Percentiles rank a stretch among this genome's conserved stretches.
These are phyloP conservation scores for Phocoena sinus DNA, from an alignment of 2,113 vertebrate genomes.

Conservation along the genomic window DNA sequence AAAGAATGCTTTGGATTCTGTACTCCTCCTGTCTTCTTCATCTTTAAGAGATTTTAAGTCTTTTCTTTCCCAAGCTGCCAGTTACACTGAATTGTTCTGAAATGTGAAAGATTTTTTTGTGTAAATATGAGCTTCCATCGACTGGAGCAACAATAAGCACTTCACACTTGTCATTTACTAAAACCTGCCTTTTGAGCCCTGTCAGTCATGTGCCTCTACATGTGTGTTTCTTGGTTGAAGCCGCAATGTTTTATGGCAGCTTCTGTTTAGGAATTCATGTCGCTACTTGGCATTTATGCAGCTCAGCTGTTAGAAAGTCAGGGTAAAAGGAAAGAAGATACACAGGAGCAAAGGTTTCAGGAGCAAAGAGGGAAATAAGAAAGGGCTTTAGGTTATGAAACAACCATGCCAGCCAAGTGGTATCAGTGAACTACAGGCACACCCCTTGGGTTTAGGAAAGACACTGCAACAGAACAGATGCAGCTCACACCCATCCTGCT, in stretches of 20 bases:
- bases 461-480: slow-evolving; percentile 49
- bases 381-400: slow-evolving; percentile 60
- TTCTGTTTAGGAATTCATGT: slow-evolving; percentile 75
- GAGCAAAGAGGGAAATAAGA: slow-evolving; percentile 46
- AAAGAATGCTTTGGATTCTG: slow-evolving; percentile 68
- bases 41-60: slow-evolving; percentile 73
- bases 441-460: slow-evolving; percentile 40
- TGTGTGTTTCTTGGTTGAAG: slow-evolving; percentile 47
- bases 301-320: slow-evolving; percentile 75
- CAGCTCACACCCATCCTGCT: background rate
- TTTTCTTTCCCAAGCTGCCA: slow-evolving; percentile 60
- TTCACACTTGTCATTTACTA: slow-evolving; percentile 71
- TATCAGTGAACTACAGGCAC: slow-evolving; percentile 59
- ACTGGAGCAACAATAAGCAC: slow-evolving; percentile 54
- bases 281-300: slow-evolving; percentile 74
- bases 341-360: slow-evolving; percentile 58
- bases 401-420: slow-evolving; percentile 62
- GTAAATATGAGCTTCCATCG: slow-evolving; percentile 56
- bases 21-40: slow-evolving; percentile 66
- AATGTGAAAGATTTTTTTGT: slow-evolving; percentile 54
- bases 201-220: slow-evolving; percentile 69
- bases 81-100: slow-evolving; percentile 59
- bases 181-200: slow-evolving; percentile 64
- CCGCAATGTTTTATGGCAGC: slow-evolving; percentile 53
- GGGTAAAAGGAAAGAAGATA: slow-evolving; percentile 55